Conservation (phyloP, 2,888 invertebrate genomes). For the Plutella xylostella region DNA sequence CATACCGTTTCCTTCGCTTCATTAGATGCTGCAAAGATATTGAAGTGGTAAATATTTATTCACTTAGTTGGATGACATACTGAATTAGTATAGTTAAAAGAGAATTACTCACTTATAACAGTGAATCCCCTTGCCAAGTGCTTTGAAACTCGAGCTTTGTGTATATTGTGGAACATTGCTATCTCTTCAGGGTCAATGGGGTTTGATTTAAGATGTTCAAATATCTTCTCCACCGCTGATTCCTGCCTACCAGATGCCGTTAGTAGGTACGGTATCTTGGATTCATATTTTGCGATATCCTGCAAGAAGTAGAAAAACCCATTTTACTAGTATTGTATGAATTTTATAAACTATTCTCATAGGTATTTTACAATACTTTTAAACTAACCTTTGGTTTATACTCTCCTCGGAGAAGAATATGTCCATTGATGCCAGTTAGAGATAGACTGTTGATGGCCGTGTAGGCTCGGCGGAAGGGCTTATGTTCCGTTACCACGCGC, state of each 20-base stretch:
- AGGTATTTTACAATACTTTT: neutral
- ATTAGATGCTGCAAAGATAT: constrained; percentile 20
- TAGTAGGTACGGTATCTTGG: constrained; percentile 55
- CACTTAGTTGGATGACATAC: neutral
- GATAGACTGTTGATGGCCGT: constrained; percentile 44
- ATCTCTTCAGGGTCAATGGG: constrained; percentile 56
- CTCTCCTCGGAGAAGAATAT: constrained; percentile 38
- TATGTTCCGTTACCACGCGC: constrained; percentile 68
- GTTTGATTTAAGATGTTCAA: constrained; percentile 29
- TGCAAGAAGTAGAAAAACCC: neutral
- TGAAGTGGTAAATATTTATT: neutral
- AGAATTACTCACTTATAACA: constrained; percentile 37
- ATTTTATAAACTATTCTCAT: no score
- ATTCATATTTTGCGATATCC: constrained; percentile 23
- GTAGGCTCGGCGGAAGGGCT: constrained; percentile 62
- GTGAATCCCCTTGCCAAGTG: constrained; percentile 75
- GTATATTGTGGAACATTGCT: constrained; percentile 51
- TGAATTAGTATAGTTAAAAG: no score
- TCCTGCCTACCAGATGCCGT: constrained; percentile 67
- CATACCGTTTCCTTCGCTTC: constrained; percentile 9
- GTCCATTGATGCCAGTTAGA: constrained; percentile 39
- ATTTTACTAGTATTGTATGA: no score
- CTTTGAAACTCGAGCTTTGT: constrained; percentile 45
- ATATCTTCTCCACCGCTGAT: constrained; percentile 32
- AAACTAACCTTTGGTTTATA: constrained; percentile 38